Conservation (phyloP, 2,113 vertebrate genomes). For the Prinia subflava region DNA sequence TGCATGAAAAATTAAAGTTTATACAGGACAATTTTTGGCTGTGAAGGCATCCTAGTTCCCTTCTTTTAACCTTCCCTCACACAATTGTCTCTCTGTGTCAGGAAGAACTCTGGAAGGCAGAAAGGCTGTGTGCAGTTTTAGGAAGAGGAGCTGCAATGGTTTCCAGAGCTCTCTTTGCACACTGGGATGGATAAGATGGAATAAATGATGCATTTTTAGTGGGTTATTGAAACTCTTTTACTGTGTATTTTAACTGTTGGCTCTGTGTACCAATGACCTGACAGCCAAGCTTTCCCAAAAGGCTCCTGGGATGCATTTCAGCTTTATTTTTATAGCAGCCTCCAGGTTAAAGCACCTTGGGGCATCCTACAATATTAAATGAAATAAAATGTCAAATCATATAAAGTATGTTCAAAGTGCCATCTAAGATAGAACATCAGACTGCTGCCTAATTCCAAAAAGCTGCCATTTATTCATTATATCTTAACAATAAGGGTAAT, state of each 20-base stretch:
- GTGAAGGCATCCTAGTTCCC: neutral
- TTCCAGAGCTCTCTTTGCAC: neutral
- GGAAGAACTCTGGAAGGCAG: neutral
- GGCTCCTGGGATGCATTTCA: neutral
- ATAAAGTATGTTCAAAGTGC: neutral
- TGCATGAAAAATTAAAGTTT: neutral
- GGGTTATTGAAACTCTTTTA: neutral
- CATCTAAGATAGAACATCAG: neutral
- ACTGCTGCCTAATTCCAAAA: neutral
- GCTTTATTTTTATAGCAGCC: slow-evolving; percentile 11
- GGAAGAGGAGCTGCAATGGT: neutral
- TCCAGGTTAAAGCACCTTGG: neutral
- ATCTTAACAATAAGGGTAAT: neutral
- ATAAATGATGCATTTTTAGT: neutral
- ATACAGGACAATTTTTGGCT: neutral
- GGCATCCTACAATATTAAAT: neutral
- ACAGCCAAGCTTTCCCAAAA: neutral
- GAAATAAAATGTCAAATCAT: slow-evolving; percentile 25
- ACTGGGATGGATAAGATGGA: neutral
- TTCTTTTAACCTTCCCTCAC: neutral
- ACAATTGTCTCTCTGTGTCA: neutral
- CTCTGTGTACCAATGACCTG: neutral
- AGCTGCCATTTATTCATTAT: neutral
- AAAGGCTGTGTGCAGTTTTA: neutral
- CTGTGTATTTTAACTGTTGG: neutral